These are phyloP conservation scores for Halocynthia aurantium DNA, from an alignment of 23 tunicate species.

Conservation along the genomic window DNA sequence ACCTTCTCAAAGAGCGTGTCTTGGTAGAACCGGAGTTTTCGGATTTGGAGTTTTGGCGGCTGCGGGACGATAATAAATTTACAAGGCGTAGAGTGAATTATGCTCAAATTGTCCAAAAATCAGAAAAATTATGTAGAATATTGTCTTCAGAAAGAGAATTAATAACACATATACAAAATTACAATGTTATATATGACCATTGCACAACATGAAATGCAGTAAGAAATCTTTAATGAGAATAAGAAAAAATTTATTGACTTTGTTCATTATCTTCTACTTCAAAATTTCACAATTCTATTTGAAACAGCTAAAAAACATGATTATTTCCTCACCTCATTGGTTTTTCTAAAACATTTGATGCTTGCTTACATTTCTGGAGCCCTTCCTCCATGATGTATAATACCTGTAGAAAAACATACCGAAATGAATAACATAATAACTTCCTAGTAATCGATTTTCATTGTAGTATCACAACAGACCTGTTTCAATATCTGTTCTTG, in stretches of 20 bases:
- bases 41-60: too few species aligned
- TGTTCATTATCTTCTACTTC: neutral
- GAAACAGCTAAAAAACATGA: too few species aligned
- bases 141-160: too few species aligned
- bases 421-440: neutral
- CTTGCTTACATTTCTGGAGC: slow-evolving; percentile 63
- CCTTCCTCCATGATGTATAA: slow-evolving; percentile 94
- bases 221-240: too few species aligned
- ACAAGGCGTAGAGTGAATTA: too few species aligned
- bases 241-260: neutral
- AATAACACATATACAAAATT: too few species aligned
- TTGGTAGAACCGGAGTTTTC: neutral
- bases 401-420: slow-evolving; percentile 31
- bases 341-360: slow-evolving; percentile 46
- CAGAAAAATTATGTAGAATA: too few species aligned
- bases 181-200: too few species aligned
- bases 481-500: slow-evolving; percentile 75
- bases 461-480: slow-evolving; percentile 19
- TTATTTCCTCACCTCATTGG: slow-evolving; percentile 61
- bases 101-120: too few species aligned
- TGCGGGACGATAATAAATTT: too few species aligned
- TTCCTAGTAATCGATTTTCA: neutral
- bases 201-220: too few species aligned
- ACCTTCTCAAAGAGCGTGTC: slow-evolving; percentile 12
- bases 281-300: too few species aligned